Evolutionary conservation across 2,888 invertebrate species (phyloP), one percentile per base, ranked within the genome.

Genomic region (Steinernema scapterisci): DNA sequence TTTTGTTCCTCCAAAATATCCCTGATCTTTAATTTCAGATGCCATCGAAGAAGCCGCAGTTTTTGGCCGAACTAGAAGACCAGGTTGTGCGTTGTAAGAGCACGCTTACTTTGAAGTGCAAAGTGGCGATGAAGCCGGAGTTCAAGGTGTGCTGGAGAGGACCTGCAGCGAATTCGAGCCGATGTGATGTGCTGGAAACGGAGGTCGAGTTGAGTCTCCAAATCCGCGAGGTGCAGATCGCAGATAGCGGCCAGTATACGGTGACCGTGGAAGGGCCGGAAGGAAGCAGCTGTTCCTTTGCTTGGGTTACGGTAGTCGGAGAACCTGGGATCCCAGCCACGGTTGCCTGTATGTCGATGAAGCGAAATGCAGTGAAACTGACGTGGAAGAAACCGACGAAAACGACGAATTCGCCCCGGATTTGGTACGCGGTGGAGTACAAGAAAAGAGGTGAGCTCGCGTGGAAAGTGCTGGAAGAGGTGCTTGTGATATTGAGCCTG

Each of bases 401-500:
- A 19, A 56, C 43, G 19, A 19, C 25, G 44, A 73, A 38, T 31
- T 72, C 71, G 46, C 38, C 19, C 27, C 43, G 31, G 16, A n/a
- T 74, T 1, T 74, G 74, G 74, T 74, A 74, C 70, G 71, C 74
- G 13, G 74, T 74, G 16, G 52, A 74, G n/a, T 74, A 71, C 56
- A 71, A 52, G 21, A 43, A 44, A 31, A 27, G 46, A 25, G 74
- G 74, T 63, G 31, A 25, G 63, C n/a, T n/a, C n/a, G n/a, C n/a
- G n/a, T n/a, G n/a, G n/a, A n/a, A n/a, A n/a, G n/a, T n/a, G n/a
- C n/a, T n/a, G n/a, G n/a, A n/a, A n/a, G n/a, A n/a, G n/a, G n/a
- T n/a, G n/a, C n/a, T n/a, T n/a, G n/a, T n/a, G n/a, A n/a, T n/a
- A n/a, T n/a, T n/a, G n/a, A n/a, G n/a, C n/a, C n/a, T n/a, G n/a